These are phyloP conservation scores for Perizoma flavofasciatum DNA, from an alignment of 2,888 invertebrate genomes.

Conservation along the genomic window DNA sequence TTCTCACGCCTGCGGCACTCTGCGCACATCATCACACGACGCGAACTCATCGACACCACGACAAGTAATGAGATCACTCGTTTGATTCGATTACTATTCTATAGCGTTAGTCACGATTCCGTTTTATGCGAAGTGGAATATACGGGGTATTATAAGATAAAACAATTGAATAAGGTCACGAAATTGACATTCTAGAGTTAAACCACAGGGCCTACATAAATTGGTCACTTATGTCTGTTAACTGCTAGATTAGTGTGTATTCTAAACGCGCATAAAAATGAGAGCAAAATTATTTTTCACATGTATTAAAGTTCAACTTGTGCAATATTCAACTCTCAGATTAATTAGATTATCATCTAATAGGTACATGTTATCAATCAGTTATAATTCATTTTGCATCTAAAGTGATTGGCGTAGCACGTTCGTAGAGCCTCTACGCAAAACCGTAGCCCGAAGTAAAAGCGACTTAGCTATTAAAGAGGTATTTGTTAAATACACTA, in stretches of 20 bases:
- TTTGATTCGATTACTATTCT: conserved; percentile 13
- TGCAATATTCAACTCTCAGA: no score
- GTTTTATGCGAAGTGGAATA: not conserved
- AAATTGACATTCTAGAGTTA: no score
- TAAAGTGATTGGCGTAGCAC: conserved; percentile 54
- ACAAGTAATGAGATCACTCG: conserved; percentile 51
- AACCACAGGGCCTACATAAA: no score
- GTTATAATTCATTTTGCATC: not conserved
- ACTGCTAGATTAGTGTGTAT: no score
- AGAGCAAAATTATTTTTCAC: no score
- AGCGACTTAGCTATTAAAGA: conserved; percentile 14
- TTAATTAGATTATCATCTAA: no score
- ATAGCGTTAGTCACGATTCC: conserved; percentile 11
- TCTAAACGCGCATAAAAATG: no score
- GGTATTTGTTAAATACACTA: conserved; percentile 6
- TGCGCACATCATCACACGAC: conserved; percentile 21
- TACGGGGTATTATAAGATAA: no score
- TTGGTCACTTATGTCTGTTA: no score
- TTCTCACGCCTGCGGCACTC: conserved; percentile 40
- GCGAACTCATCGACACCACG: conserved; percentile 26
- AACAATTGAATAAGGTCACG: no score
- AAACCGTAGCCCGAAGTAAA: conserved; percentile 54
- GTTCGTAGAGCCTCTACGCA: conserved; percentile 71
- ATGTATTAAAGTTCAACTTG: no score
- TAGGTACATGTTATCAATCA: no score